phyloP scores from a whole-genome alignment of 2,113 vertebrate species.

The Hippoglossus stenolepis region DNA sequence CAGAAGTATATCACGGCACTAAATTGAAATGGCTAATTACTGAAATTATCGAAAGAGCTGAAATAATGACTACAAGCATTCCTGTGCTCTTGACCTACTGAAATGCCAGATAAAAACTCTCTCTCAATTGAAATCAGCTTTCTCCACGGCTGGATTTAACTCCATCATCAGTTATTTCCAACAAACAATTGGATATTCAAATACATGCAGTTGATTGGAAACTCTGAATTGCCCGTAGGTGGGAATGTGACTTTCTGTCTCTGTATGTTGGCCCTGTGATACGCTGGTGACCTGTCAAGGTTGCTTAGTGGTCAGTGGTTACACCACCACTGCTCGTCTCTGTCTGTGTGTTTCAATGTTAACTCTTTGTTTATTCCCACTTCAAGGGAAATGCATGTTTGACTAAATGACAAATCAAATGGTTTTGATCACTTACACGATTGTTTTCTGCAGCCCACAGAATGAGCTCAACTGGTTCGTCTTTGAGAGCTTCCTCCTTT shows the following conservation, averaged over 20 bases:
- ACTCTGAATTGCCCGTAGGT: background rate
- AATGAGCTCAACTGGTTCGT: slow-evolving; percentile 70
- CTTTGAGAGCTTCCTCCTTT: slow-evolving; percentile 72
- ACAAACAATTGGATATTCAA: no score
- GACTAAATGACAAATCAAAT: background rate
- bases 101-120: background rate
- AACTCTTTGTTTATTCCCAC: no score
- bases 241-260: background rate
- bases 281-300: no score
- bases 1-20: background rate
- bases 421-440: slow-evolving; percentile 64
- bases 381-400: no score
- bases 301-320: no score
- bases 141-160: background rate
- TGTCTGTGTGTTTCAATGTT: no score
- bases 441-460: slow-evolving; percentile 83
- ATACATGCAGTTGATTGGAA: no score
- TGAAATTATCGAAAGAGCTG: background rate
- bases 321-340: no score
- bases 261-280: no score
- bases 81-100: background rate
- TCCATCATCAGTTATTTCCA: background rate
- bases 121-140: background rate
- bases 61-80: background rate
- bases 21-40: background rate